Base-by-base conservation (phyloP, 2,888 invertebrate species). In the Pyrochroa serraticornis region DNA sequence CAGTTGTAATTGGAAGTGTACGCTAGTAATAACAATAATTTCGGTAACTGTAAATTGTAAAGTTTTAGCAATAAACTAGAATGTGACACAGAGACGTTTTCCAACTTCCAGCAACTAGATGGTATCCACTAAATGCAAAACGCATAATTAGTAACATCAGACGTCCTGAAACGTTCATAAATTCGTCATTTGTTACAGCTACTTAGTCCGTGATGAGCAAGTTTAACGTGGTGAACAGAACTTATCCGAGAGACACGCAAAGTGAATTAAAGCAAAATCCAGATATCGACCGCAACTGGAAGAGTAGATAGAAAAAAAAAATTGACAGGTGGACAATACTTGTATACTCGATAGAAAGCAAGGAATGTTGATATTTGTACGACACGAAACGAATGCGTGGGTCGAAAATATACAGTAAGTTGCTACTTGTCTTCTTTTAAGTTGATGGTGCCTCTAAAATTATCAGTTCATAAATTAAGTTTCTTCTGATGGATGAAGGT, bases 291-390 rank as follows among this genome's bases (percentile, higher is more conserved):
- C 8, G 9, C 5, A 22, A 22, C 22, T 5, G 22, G 5, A 22
- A 22, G 22, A 22, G 22, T 22, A 5, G 5, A 5, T 22, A 5
- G 22, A 22, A 2, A 22, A 5, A 22, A 30, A 7, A 7, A 10
- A 10, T 10, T 10, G 10, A 10, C 46, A 46, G 46, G 43, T 43
- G 37, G 51, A 51, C 43, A 51, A 51, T 37, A 31, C 39, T 10
- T 32, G 38, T 34, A 34, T 10, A 10, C 12, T 51, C 42, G 42
- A 43, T 50, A 34, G 41, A 31, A 31, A 7, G 46, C 38, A 43
- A 38, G 48, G 55, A 55, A 55, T 55, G 55, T 47, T 47, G 47
- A 35, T 54, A 47, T 54, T 54, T 47, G 54, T 53, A 45, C 30
- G 46, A 33, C 46, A 38, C 37, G 53, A 47, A 39, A 41, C 39